phyloP scores from a whole-genome alignment of 1,140 invertebrate genomes.

The Sinonovacula constricta region DNA sequence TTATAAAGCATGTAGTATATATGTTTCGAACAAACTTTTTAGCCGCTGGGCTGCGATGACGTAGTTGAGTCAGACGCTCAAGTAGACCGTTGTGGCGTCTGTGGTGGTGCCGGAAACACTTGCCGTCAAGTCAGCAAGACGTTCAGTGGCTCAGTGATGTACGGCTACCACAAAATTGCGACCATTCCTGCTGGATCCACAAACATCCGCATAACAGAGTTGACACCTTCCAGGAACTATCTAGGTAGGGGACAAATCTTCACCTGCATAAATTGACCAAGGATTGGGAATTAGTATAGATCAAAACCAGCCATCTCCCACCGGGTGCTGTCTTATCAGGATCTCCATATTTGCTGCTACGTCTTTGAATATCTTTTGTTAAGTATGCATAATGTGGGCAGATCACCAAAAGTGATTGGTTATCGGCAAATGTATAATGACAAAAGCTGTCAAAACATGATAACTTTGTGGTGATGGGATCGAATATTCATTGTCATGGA shows the following conservation, averaged over 20 bases:
- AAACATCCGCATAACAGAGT: conserved; percentile 90
- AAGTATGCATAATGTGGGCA: not conserved
- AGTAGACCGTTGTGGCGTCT: conserved; percentile 91
- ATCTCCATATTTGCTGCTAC: not conserved
- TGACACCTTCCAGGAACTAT: conserved; percentile 89
- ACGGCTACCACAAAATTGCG: conserved; percentile 91
- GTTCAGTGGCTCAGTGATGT: conserved; percentile 87
- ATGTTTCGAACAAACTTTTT: too few relatives aligned
- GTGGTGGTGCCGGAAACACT: conserved; percentile 91
- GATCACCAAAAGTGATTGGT: too few relatives aligned
- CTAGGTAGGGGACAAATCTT: too few relatives aligned
- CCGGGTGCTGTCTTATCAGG: too few relatives aligned
- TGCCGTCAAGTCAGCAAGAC: conserved; percentile 90
- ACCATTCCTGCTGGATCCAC: conserved; percentile 91
- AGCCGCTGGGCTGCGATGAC: conserved; percentile 96
- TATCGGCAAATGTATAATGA: too few relatives aligned
- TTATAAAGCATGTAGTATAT: too few relatives aligned
- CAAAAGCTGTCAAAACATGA: too few relatives aligned
- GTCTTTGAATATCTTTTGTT: not conserved
- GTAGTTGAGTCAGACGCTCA: conserved; percentile 89
- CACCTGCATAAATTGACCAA: not conserved
- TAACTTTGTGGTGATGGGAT: too few relatives aligned
- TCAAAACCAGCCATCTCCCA: not conserved
- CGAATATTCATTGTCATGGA: too few relatives aligned
- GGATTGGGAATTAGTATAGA: not conserved